Conservation (phyloP, 2,888 invertebrate genomes). For the Eristalinus aeneus region DNA sequence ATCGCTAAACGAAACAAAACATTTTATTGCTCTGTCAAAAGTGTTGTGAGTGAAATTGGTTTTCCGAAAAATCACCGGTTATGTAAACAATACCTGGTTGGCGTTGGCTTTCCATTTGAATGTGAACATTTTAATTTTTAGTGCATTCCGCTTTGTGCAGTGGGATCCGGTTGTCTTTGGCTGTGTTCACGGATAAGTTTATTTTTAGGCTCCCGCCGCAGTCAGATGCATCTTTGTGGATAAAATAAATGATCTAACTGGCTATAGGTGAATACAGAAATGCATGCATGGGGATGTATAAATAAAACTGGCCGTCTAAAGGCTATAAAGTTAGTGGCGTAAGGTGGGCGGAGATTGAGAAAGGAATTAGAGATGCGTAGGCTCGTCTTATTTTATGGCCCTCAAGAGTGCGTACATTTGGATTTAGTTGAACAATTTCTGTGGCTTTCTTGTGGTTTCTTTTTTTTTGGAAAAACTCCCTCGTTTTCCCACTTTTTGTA, state of each 20-base stretch:
- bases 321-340: neutral
- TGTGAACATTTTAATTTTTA: constrained; percentile 4
- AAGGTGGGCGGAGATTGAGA: neutral
- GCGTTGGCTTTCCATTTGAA: constrained; percentile 8
- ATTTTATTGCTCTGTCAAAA: constrained; percentile 23
- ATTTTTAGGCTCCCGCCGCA: constrained; percentile 56
- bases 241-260: constrained; percentile 47
- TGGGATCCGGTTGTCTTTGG: constrained; percentile 40
- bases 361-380: neutral
- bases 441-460: neutral
- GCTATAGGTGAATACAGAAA: constrained; percentile 4
- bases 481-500: neutral
- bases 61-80: constrained; percentile 19
- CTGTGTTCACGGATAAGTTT: constrained; percentile 58
- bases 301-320: constrained; percentile 4
- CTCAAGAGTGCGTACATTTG: neutral
- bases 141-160: constrained; percentile 38
- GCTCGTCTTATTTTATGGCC: neutral
- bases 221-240: constrained; percentile 61
- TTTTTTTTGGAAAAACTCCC: neutral
- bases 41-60: neutral
- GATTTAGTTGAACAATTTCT: neutral
- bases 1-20: constrained; percentile 17
- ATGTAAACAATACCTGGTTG: constrained; percentile 53
- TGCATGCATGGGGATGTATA: constrained; percentile 13